phyloP scores from a whole-genome alignment of 2,888 invertebrate species.

The Microlaimidae sp. region DNA sequence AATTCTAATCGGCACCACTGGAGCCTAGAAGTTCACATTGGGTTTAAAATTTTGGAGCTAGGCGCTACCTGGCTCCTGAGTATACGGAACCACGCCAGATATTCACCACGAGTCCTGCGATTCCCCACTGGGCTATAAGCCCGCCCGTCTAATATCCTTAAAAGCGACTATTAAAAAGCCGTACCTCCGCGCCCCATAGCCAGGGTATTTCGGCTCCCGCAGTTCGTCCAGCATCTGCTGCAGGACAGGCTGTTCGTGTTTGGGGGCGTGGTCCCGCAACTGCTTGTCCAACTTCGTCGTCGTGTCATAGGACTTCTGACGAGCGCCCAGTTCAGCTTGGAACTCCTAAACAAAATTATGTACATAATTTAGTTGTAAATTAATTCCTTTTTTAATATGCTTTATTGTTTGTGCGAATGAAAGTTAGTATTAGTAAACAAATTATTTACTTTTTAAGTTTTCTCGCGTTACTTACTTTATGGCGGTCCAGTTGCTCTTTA shows the following conservation, averaged over 20 bases:
- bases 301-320: constrained; percentile 67
- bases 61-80: too few relatives aligned
- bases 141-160: background rate
- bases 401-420: too few relatives aligned
- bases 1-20: too few relatives aligned
- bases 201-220: constrained; percentile 43
- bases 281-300: constrained; percentile 74
- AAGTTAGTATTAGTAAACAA: too few relatives aligned
- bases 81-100: too few relatives aligned
- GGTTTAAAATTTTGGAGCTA: too few relatives aligned
- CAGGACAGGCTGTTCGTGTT: constrained; percentile 62
- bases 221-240: constrained; percentile 71
- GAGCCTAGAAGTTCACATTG: too few relatives aligned
- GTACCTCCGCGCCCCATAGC: constrained; percentile 45
- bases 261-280: constrained; percentile 82
- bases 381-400: too few relatives aligned
- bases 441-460: background rate
- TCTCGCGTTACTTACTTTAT: constrained; percentile 47
- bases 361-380: background rate
- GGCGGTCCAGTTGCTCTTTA: constrained; percentile 61
- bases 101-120: too few relatives aligned
- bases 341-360: constrained; percentile 47
- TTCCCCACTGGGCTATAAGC: too few relatives aligned
- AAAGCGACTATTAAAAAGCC: constrained; percentile 31
- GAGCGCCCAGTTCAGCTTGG: constrained; percentile 68